Conservation (phyloP, 1,140 invertebrate species). For the Eriosoma lanigerum region DNA sequence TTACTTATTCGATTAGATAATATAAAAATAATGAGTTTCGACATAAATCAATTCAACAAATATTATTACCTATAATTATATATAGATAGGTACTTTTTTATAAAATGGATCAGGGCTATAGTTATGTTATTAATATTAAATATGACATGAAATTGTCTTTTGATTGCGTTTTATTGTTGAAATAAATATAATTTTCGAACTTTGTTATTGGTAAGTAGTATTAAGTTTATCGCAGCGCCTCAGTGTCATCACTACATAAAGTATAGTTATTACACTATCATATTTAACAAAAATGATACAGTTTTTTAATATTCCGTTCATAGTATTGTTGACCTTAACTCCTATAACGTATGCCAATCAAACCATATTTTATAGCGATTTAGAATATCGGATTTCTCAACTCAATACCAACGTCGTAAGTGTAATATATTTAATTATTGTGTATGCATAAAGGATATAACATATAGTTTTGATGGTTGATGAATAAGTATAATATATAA, state of each 20-base stretch:
- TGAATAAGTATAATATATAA: too few relatives aligned
- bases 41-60: conserved; percentile 21
- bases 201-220: too few relatives aligned
- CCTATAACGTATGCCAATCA: not conserved
- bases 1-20: too few relatives aligned
- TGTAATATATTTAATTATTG: too few relatives aligned
- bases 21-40: not conserved
- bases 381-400: not conserved
- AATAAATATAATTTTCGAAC: not conserved
- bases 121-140: conserved; percentile 17
- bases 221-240: too few relatives aligned
- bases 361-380: not conserved
- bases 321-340: not conserved
- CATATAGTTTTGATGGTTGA: too few relatives aligned
- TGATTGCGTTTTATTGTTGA: not conserved
- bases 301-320: not conserved
- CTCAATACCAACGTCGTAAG: not conserved
- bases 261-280: not conserved
- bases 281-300: not conserved
- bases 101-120: not conserved
- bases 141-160: conserved; percentile 7
- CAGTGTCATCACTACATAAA: too few relatives aligned
- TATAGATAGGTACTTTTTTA: too few relatives aligned
- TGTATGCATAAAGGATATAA: too few relatives aligned
- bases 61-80: too few relatives aligned